phyloP scores from a whole-genome alignment of 2,113 vertebrate species.

The Saccopteryx bilineata region DNA sequence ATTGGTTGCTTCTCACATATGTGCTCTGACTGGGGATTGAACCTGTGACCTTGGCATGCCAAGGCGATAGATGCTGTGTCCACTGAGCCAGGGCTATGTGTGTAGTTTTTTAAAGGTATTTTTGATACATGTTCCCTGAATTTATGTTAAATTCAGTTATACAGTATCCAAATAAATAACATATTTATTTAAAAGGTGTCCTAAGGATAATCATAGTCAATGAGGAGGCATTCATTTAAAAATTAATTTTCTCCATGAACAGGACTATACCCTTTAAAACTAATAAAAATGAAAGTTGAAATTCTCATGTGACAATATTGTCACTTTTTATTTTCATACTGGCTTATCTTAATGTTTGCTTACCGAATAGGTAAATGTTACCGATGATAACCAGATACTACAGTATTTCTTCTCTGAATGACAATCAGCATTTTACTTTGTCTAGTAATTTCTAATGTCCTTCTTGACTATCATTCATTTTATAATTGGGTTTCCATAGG shows the following conservation, averaged over 20 bases:
- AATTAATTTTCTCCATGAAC: neutral
- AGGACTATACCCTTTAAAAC: conserved; percentile 48
- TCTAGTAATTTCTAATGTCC: neutral
- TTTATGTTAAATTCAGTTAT: conserved; percentile 9
- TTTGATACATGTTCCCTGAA: neutral
- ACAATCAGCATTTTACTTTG: conserved; percentile 18
- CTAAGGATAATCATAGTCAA: conserved; percentile 13
- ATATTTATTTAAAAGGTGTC: neutral
- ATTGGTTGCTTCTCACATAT: too few species aligned
- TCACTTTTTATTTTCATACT: neutral
- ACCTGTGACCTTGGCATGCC: too few species aligned
- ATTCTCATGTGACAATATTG: neutral
- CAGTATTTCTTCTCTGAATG: conserved; percentile 15
- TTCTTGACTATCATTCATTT: neutral
- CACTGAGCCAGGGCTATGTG: too few species aligned
- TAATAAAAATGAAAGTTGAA: neutral
- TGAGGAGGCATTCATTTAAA: conserved; percentile 19
- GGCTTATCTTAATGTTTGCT: neutral
- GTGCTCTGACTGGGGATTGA: too few species aligned
- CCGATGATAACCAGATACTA: neutral
- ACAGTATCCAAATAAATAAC: neutral
- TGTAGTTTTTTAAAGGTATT: conserved; percentile 23
- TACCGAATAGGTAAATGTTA: neutral
- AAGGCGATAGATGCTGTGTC: too few species aligned
- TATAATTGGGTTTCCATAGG: conserved; percentile 16